phyloP scores from a whole-genome alignment of 2,888 invertebrate genomes.

The Dione vanillae region DNA sequence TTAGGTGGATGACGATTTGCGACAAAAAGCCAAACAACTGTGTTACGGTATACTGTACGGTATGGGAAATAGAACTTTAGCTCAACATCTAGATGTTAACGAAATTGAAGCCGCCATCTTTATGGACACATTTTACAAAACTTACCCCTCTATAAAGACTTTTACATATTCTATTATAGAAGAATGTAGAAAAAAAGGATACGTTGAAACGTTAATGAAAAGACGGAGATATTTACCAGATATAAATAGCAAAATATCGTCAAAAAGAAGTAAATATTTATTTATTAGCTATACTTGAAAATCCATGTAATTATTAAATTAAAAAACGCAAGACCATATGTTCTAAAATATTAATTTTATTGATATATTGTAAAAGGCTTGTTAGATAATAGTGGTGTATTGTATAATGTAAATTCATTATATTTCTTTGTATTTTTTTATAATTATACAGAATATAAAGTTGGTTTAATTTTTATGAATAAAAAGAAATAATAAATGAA shows the following conservation, averaged over 20 bases:
- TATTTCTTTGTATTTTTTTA: no score
- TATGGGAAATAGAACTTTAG: constrained; percentile 93
- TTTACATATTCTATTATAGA: constrained; percentile 83
- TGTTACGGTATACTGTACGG: constrained; percentile 99
- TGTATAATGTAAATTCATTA: no score
- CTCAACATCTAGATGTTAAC: constrained; percentile 90
- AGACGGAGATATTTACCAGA: constrained; percentile 91
- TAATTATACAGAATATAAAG: no score
- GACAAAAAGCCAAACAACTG: constrained; percentile 95
- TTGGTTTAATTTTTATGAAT: no score
- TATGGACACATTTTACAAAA: constrained; percentile 91
- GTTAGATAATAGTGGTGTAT: no score
- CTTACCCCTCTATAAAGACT: constrained; percentile 88
- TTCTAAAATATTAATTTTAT: no score
- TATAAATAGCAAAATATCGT: constrained; percentile 86
- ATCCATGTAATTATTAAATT: no score
- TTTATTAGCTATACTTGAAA: not conserved
- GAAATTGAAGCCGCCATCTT: constrained; percentile 92
- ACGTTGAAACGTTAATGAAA: constrained; percentile 92
- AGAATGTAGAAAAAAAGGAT: constrained; percentile 88
- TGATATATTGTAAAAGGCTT: no score
- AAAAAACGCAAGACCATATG: no score
- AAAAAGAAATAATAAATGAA: not conserved
- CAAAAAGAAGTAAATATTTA: constrained; percentile 84
- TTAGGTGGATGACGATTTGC: constrained; percentile 89